phyloP scores from a whole-genome alignment of 2,113 vertebrate species.

The Pleuronectes platessa region DNA sequence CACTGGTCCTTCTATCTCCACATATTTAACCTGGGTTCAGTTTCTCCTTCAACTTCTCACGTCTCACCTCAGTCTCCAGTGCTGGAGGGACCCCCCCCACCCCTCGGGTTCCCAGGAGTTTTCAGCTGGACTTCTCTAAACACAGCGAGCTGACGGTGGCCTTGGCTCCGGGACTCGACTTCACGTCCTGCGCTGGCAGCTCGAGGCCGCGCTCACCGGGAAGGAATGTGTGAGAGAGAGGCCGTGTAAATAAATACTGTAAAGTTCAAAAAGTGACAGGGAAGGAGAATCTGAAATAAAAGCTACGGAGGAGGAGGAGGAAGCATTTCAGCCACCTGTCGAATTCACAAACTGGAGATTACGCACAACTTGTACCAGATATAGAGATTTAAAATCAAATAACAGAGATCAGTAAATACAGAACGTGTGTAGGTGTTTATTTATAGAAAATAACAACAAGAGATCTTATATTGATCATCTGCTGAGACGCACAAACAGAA shows the following conservation, averaged over 20 bases:
- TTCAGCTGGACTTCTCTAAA: slow-evolving; percentile 74
- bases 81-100: slow-evolving; percentile 21
- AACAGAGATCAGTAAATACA: neutral
- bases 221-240: slow-evolving; percentile 94
- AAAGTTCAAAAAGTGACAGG: slow-evolving; percentile 72
- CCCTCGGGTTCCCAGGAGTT: slow-evolving; percentile 57
- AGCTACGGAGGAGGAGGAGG: slow-evolving; percentile 8
- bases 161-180: slow-evolving; percentile 83
- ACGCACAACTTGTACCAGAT: neutral
- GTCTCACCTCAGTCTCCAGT: slow-evolving; percentile 33
- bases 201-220: slow-evolving; percentile 86
- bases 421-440: too few species aligned
- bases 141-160: slow-evolving; percentile 78
- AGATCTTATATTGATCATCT: too few species aligned
- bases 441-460: too few species aligned
- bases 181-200: slow-evolving; percentile 85
- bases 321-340: slow-evolving; percentile 51
- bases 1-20: neutral
- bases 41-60: neutral
- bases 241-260: slow-evolving; percentile 92
- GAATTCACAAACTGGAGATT: slow-evolving; percentile 5
- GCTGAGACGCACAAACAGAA: too few species aligned
- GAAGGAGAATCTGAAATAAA: slow-evolving; percentile 12
- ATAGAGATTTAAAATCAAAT: slow-evolving; percentile 14
- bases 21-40: neutral